These are phyloP conservation scores for Malurus cyaneus DNA, from an alignment of 2,113 vertebrate species.

Conservation along the genomic window DNA sequence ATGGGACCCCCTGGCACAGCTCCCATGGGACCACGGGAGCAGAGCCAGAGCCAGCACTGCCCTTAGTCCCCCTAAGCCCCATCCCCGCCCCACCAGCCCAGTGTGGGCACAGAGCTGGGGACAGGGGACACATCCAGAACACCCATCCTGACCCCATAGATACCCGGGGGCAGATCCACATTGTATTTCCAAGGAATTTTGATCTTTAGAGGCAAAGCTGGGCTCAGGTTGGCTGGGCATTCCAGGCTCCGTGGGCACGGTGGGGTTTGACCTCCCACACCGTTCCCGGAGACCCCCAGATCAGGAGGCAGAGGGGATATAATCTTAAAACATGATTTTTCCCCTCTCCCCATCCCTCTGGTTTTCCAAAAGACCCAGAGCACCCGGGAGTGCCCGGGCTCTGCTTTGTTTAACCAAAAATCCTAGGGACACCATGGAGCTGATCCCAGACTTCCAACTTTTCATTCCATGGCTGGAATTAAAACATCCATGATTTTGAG, in stretches of 20 bases:
- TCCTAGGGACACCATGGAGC: not conserved
- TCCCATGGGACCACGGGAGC: fast-evolving
- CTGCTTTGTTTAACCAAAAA: not conserved
- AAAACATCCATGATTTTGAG: fast-evolving
- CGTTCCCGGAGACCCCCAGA: fast-evolving
- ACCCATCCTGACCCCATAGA: fast-evolving
- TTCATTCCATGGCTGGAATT: not conserved
- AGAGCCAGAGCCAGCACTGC: not conserved
- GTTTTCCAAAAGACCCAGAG: not conserved
- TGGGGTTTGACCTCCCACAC: fast-evolving
- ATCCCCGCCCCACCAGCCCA: fast-evolving
- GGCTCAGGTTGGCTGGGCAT: not conserved
- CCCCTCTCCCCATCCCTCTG: not conserved
- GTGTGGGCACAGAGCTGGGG: not conserved
- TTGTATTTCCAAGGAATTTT: not conserved
- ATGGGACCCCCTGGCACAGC: not conserved
- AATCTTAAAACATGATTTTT: not conserved
- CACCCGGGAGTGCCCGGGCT: not conserved
- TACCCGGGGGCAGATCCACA: not conserved
- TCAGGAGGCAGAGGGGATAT: fast-evolving
- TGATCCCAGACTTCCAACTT: not conserved
- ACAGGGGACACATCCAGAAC: not conserved
- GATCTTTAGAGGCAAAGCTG: not conserved
- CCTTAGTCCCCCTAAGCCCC: not conserved
- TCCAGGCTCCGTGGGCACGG: fast-evolving